Evolutionary conservation across 2,797 vertebrate species (phyloP).

Genomic region (Muscicapa striata): DNA sequence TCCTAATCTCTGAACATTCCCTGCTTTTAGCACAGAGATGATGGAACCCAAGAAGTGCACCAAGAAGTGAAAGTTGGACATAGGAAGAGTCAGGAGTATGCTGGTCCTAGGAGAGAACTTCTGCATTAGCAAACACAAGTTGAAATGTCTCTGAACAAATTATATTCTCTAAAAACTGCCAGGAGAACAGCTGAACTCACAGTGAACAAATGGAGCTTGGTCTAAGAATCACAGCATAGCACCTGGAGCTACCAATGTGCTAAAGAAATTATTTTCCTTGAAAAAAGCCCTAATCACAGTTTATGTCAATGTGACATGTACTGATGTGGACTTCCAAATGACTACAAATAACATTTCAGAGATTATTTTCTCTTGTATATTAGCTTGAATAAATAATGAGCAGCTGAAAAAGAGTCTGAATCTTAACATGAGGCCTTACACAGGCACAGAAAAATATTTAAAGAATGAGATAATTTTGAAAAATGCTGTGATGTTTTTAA

Average conservation of each 20-base stretch:
- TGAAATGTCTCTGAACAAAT: not conserved
- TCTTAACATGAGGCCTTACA: not conserved
- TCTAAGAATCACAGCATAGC: not conserved
- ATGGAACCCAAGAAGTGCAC: not conserved
- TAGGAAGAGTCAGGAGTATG: not conserved
- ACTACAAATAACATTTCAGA: not conserved
- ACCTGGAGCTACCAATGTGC: not conserved
- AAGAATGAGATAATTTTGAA: constrained; percentile 13
- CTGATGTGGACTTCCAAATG: not conserved
- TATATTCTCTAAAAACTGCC: not conserved
- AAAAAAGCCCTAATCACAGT: not conserved
- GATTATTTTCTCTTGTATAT: constrained; percentile 8
- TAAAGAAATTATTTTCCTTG: not conserved
- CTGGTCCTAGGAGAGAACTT: not conserved
- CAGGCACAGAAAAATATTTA: not conserved
- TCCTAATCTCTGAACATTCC: not conserved
- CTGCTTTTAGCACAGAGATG: not conserved
- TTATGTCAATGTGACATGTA: not conserved
- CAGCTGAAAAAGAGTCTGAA: not conserved
- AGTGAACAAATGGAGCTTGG: not conserved
- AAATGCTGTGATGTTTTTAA: constrained; percentile 13
- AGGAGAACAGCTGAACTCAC: not conserved
- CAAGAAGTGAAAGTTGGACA: not conserved
- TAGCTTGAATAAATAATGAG: not conserved
- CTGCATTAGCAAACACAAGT: not conserved